phyloP scores from a whole-genome alignment of 2,797 vertebrate species.

The Leucoraja ocellata region DNA sequence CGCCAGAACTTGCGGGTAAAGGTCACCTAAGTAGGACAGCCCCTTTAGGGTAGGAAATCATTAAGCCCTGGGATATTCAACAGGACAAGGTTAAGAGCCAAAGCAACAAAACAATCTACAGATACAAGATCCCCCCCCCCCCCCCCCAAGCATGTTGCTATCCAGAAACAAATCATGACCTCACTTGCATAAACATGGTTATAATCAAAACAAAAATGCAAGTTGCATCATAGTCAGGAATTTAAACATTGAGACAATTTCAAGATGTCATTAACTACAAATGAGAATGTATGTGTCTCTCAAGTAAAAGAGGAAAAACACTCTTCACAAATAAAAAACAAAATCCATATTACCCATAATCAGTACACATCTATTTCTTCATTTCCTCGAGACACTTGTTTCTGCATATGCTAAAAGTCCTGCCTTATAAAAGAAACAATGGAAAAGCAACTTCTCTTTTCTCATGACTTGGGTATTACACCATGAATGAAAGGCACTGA shows the following conservation, averaged over 20 bases:
- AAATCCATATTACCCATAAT: neutral
- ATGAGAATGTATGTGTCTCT: neutral
- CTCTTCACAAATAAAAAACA: neutral
- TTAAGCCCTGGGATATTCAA: neutral
- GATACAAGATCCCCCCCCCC: neutral
- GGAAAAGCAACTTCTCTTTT: constrained; percentile 36
- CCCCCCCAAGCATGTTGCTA: neutral
- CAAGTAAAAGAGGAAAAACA: neutral
- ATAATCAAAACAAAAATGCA: neutral
- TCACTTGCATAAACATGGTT: neutral
- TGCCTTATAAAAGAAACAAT: constrained; percentile 1
- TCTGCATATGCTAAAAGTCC: neutral
- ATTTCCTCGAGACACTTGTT: neutral
- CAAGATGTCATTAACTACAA: neutral
- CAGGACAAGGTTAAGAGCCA: neutral
- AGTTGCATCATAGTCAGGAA: neutral
- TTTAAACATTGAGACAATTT: neutral
- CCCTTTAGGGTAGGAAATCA: neutral
- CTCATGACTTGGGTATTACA: constrained; percentile 38
- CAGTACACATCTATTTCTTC: constrained; percentile 6
- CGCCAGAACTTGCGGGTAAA: no score
- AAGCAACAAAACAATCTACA: neutral
- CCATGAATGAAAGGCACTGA: constrained; percentile 41
- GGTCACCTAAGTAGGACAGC: no score
- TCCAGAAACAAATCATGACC: neutral